Conservation (phyloP, 2,113 vertebrate genomes). For the Aramus guarauna region DNA sequence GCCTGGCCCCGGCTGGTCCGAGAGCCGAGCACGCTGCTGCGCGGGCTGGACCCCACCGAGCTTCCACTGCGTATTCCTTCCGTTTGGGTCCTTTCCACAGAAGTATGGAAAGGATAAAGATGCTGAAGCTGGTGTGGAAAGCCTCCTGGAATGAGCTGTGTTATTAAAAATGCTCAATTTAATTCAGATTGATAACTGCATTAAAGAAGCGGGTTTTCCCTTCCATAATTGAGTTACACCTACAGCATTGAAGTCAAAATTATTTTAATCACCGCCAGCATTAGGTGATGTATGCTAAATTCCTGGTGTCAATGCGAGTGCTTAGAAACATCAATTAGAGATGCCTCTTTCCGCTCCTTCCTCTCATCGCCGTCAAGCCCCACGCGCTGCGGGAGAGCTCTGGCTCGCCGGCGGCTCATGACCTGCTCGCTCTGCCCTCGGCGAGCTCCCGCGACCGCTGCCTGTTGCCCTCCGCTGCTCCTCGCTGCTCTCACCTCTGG, state of each 20-base stretch:
- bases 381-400: neutral
- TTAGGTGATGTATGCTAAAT: neutral
- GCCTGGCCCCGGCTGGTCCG: neutral
- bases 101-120: neutral
- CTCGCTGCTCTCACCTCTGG: neutral
- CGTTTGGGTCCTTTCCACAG: neutral
- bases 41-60: rapidly evolving
- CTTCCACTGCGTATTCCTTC: neutral
- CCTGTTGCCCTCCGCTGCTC: neutral
- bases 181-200: constrained; percentile 39
- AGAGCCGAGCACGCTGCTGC: neutral
- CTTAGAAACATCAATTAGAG: neutral
- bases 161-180: neutral
- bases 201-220: neutral
- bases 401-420: rapidly evolving
- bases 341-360: neutral
- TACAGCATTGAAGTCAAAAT: neutral
- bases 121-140: neutral
- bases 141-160: neutral
- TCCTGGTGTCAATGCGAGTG: neutral
- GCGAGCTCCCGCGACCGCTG: rapidly evolving
- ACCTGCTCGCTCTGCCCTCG: rapidly evolving
- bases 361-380: rapidly evolving
- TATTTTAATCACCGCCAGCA: neutral
- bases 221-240: neutral